A percentile compares a stretch with the other conserved stretches of the same genome.
phyloP scores from a whole-genome alignment of 2,888 invertebrate genomes.

The Torymus texanus region DNA sequence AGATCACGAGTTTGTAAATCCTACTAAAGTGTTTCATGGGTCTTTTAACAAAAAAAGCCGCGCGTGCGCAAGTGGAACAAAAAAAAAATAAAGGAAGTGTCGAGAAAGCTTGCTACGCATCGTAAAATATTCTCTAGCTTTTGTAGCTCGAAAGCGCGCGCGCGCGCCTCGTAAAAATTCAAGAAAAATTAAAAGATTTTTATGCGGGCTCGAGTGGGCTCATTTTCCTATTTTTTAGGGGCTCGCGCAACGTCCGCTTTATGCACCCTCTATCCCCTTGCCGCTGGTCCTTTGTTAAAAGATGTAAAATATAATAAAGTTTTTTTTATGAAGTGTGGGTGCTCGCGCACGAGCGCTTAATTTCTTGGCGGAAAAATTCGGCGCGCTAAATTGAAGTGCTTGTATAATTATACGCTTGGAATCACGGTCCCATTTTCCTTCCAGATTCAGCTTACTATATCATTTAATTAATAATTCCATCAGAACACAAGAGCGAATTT shows the following conservation, averaged over 20 bases:
- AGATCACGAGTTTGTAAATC: constrained; percentile 11
- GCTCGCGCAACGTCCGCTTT: background rate
- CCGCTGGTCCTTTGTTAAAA: background rate
- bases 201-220: constrained; percentile 18
- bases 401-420: no score
- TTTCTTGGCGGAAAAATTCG: no score
- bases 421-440: no score
- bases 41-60: constrained; percentile 6
- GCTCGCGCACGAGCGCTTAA: no score
- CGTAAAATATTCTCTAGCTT: constrained; percentile 17
- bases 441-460: no score
- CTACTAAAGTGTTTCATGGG: background rate
- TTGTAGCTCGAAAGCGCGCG: background rate
- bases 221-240: constrained; percentile 19
- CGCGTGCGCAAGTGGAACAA: background rate
- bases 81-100: constrained; percentile 4
- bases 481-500: no score
- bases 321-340: background rate
- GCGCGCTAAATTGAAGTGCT: no score
- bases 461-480: no score
- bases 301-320: constrained; percentile 3
- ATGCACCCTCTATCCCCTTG: background rate
- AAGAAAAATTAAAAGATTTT: constrained; percentile 41
- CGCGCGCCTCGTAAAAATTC: constrained; percentile 31
- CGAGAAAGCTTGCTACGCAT: constrained; percentile 16